These are phyloP conservation scores for Drosophila nikananu DNA, from an alignment of 1,140 invertebrate species.

Conservation along the genomic window DNA sequence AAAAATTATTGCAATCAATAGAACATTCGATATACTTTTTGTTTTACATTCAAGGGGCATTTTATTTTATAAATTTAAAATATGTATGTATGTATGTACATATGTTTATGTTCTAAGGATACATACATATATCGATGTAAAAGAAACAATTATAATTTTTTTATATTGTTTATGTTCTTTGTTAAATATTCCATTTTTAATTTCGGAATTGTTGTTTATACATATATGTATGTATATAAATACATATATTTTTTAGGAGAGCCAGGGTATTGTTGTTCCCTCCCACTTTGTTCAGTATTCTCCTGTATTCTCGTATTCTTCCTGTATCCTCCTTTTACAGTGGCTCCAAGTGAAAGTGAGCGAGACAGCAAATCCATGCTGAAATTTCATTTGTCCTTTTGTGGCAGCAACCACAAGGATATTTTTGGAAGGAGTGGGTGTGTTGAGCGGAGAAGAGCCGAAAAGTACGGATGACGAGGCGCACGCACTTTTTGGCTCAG, in stretches of 20 bases:
- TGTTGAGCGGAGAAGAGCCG: conserved; percentile 9
- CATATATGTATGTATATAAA: too few species aligned
- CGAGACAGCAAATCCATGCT: conserved; percentile 61
- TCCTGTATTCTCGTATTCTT: conserved; percentile 5
- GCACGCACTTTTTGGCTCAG: conserved; percentile 64
- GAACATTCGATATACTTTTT: too few species aligned
- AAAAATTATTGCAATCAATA: too few species aligned
- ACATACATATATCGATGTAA: not conserved
- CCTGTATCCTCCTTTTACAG: conserved; percentile 32
- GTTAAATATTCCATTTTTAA: not conserved
- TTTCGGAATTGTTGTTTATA: not conserved
- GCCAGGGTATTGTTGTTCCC: conserved; percentile 4
- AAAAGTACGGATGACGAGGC: conserved; percentile 43
- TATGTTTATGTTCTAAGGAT: not conserved
- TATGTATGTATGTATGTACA: too few species aligned
- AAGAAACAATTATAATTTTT: not conserved
- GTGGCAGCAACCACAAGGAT: conserved; percentile 34
- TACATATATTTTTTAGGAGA: too few species aligned
- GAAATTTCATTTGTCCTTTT: conserved; percentile 74
- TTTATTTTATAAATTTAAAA: too few species aligned
- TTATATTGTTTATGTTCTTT: not conserved
- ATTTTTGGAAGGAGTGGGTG: conserved; percentile 21
- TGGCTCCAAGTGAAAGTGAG: conserved; percentile 71
- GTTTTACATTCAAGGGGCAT: too few species aligned
- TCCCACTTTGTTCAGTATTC: conserved; percentile 17